Percentiles rank a stretch among this genome's conserved stretches.
phyloP scores from a whole-genome alignment of 1,140 invertebrate genomes.

The Tetramorium parvispinum region DNA sequence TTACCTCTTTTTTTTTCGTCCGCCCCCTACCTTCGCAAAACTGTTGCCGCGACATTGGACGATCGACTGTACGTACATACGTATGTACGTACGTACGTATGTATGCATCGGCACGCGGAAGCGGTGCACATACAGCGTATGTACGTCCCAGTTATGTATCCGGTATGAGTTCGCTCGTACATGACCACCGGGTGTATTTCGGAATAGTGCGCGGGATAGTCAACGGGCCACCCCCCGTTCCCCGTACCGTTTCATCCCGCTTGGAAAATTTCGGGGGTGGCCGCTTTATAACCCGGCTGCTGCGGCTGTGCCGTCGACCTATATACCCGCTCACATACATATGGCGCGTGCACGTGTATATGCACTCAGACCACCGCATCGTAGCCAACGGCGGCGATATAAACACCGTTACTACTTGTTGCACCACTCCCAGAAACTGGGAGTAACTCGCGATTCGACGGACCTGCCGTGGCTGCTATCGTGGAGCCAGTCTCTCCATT shows the following conservation, averaged over 20 bases:
- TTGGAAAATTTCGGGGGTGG: constrained; percentile 72
- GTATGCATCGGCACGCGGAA: constrained; percentile 21
- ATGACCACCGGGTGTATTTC: constrained; percentile 47
- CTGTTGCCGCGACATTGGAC: constrained; percentile 66
- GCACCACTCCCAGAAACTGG: constrained; percentile 80
- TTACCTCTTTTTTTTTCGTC: neutral
- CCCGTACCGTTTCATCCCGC: constrained; percentile 26
- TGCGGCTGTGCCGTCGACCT: constrained; percentile 48
- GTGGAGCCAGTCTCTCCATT: neutral
- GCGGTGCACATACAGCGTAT: constrained; percentile 5
- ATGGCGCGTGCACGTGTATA: constrained; percentile 29
- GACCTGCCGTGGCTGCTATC: neutral
- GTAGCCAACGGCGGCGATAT: constrained; percentile 72
- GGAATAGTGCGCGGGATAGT: constrained; percentile 45
- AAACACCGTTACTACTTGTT: constrained; percentile 84
- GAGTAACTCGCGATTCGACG: constrained; percentile 61
- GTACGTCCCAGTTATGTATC: neutral
- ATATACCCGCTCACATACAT: constrained; percentile 60
- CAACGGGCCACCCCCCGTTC: constrained; percentile 32
- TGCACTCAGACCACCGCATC: constrained; percentile 64
- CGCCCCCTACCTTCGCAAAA: neutral
- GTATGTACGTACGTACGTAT: constrained; percentile 1
- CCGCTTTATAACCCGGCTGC: constrained; percentile 61
- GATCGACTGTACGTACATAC: constrained; percentile 51
- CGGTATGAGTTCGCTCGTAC: neutral